Evolutionary conservation across 2,888 invertebrate genomes (phyloP).

Genomic region (Drosophila villosipedis): DNA sequence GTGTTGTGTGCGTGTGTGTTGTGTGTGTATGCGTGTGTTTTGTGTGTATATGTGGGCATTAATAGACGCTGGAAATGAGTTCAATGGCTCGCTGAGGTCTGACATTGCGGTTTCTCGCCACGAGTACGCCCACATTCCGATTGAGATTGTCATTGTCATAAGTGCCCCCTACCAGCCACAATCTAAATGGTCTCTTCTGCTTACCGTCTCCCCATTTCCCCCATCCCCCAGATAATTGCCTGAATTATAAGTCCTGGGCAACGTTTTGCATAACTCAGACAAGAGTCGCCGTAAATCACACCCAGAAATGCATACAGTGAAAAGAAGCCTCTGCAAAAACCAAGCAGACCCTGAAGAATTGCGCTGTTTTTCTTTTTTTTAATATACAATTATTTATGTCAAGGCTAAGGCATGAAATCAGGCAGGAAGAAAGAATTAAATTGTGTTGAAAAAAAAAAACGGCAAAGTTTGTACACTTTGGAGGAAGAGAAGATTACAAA

Average conservation of each 20-base stretch:
- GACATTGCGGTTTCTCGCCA: constrained; percentile 22
- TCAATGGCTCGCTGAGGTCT: constrained; percentile 41
- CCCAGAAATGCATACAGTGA: constrained; percentile 40
- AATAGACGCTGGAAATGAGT: constrained; percentile 39
- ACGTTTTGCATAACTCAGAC: constrained; percentile 49
- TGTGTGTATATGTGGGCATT: constrained; percentile 26
- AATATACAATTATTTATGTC: constrained; percentile 57
- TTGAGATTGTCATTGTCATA: constrained; percentile 29
- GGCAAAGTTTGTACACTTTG: background rate
- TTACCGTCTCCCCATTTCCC: background rate
- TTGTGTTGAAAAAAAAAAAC: background rate
- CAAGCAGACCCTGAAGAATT: constrained; percentile 12
- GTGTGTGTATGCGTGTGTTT: background rate
- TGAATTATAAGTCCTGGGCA: constrained; percentile 40
- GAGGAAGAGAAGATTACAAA: background rate
- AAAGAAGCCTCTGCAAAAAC: constrained; percentile 20
- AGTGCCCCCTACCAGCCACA: background rate
- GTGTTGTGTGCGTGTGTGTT: constrained; percentile 12
- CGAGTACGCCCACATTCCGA: constrained; percentile 46
- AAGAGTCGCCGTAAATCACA: constrained; percentile 59
- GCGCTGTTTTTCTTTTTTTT: constrained; percentile 13
- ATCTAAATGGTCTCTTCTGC: background rate
- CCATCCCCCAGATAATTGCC: constrained; percentile 26
- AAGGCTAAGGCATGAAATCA: constrained; percentile 49
- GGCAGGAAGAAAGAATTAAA: constrained; percentile 6